Conservation (phyloP, 2,888 invertebrate species). For the Lydus trimaculatus region DNA sequence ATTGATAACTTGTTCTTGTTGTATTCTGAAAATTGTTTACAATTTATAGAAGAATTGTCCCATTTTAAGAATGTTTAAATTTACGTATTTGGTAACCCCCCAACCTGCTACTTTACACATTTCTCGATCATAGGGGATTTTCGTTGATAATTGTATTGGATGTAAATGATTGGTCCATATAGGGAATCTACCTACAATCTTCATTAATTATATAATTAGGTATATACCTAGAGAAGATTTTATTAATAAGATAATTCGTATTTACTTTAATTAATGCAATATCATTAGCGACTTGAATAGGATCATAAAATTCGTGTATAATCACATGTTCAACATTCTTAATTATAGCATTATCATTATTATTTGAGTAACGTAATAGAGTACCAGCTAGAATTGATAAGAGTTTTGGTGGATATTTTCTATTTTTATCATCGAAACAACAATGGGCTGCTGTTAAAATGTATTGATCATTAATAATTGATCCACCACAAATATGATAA, state of each 20-base stretch:
- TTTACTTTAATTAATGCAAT: conserved; percentile 30
- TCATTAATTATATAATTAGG: background rate
- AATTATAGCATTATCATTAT: conserved; percentile 1
- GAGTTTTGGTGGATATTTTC: conserved; percentile 14
- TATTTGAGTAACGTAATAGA: conserved; percentile 14
- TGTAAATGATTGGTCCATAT: background rate
- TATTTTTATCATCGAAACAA: conserved; percentile 25
- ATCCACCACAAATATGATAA: conserved; percentile 34
- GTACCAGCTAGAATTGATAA: conserved; percentile 27
- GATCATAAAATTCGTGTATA: conserved; percentile 18
- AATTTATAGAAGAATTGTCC: background rate
- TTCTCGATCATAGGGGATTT: background rate
- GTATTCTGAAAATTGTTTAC: conserved; percentile 19
- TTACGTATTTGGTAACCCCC: conserved; percentile 5
- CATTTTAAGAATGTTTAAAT: background rate
- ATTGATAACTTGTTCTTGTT: conserved; percentile 7
- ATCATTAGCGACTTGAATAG: conserved; percentile 22
- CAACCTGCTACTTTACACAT: conserved; percentile 1
- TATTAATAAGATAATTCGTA: background rate
- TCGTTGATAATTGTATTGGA: background rate
- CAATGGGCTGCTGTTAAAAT: conserved; percentile 38
- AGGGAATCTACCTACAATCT: background rate
- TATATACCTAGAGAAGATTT: background rate
- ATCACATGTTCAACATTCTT: conserved; percentile 14
- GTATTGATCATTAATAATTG: conserved; percentile 28